phyloP scores from a whole-genome alignment of 2,113 vertebrate genomes.

The Malurus melanocephalus region DNA sequence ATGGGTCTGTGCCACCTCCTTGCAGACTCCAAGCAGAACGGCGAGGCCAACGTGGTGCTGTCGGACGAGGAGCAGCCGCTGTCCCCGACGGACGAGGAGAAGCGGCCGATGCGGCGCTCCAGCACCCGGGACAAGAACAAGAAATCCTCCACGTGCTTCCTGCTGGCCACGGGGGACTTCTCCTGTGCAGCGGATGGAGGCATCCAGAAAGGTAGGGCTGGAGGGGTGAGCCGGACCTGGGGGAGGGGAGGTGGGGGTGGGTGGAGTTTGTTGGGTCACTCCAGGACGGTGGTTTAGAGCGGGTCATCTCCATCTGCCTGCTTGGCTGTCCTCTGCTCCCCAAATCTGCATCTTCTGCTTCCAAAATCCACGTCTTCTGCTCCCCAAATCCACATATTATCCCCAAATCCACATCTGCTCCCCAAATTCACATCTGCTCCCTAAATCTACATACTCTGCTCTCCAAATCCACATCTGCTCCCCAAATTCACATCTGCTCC shows the following conservation, averaged over 20 bases:
- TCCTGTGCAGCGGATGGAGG: constrained; percentile 77
- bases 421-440: too few species aligned
- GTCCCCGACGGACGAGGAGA: constrained; percentile 74
- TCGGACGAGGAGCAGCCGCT: constrained; percentile 89
- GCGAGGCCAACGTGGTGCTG: constrained; percentile 86
- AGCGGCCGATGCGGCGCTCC: constrained; percentile 77
- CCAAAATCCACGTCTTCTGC: too few species aligned
- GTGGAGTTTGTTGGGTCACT: not conserved
- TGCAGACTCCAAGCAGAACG: constrained; percentile 94
- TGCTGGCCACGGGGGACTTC: constrained; percentile 85
- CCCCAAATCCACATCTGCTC: too few species aligned
- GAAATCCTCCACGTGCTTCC: constrained; percentile 89
- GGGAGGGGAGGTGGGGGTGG: not conserved
- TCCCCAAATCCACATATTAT: too few species aligned
- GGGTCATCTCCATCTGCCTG: not conserved
- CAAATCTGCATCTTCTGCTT: not conserved
- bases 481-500: too few species aligned
- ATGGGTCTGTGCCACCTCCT: not conserved
- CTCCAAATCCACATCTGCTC: too few species aligned
- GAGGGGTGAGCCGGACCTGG: not conserved
- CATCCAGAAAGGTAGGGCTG: constrained; percentile 79
- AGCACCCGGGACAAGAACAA: constrained; percentile 86
- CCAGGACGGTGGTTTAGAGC: not conserved
- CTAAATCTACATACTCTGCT: too few species aligned
- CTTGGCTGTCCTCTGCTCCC: not conserved